Evolutionary conservation across 2,797 vertebrate genomes (phyloP).

Genomic region (Alca torda): DNA sequence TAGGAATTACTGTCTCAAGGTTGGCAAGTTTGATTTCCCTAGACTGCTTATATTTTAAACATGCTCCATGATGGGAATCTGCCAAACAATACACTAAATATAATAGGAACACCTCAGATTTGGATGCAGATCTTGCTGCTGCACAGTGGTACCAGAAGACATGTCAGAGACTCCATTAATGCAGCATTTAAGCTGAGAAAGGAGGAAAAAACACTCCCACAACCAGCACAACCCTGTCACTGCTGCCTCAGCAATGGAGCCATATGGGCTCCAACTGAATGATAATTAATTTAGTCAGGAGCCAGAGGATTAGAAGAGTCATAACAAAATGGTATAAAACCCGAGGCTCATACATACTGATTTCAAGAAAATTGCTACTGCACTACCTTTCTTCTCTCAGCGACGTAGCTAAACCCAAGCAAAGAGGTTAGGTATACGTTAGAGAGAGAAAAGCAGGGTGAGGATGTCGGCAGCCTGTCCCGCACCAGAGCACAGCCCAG

Average conservation of each 20-base stretch:
- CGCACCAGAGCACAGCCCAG: not conserved
- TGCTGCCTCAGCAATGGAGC: not conserved
- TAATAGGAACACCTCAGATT: not conserved
- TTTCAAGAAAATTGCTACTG: not conserved
- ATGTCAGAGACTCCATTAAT: not conserved
- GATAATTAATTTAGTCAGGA: not conserved
- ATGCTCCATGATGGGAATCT: not conserved
- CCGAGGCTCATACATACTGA: not conserved
- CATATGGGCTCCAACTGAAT: not conserved
- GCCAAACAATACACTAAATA: not conserved
- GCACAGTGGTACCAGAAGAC: not conserved
- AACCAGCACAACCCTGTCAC: not conserved
- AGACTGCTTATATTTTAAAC: not conserved
- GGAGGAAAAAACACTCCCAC: not conserved
- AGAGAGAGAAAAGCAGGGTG: not conserved
- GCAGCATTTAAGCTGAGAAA: not conserved
- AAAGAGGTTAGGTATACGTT: not conserved
- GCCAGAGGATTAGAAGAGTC: not conserved
- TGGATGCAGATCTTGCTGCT: not conserved
- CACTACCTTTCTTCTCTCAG: not conserved
- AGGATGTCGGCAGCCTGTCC: fast-evolving
- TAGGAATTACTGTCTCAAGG: not conserved
- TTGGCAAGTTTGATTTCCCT: not conserved
- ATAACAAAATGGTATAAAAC: not conserved
- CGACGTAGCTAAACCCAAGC: not conserved